Percentiles rank a stretch among this genome's conserved stretches.
Conservation (phyloP, 2,113 vertebrate species). For the Gymnocephalus cernua region DNA sequence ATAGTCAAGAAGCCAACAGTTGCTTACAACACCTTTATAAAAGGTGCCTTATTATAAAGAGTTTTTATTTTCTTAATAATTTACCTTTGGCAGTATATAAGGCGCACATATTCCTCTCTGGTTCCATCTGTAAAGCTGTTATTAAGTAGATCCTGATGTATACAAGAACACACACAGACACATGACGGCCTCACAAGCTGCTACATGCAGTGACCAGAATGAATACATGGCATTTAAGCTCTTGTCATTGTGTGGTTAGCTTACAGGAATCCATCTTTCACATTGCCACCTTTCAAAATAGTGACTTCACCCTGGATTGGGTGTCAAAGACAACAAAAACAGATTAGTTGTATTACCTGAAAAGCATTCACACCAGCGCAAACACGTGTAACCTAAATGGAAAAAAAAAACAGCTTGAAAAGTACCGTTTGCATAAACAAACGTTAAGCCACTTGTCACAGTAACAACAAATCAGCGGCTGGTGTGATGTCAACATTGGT, state of each 20-base stretch:
- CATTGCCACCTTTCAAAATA: constrained; percentile 75
- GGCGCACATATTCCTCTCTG: neutral
- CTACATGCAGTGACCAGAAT: constrained; percentile 82
- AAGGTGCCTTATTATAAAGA: neutral
- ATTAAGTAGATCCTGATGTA: constrained; percentile 45
- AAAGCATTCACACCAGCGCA: constrained; percentile 53
- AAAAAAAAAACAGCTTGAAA: constrained; percentile 9
- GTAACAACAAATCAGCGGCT: neutral
- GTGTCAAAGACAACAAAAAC: constrained; percentile 79
- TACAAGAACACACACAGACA: constrained; percentile 14
- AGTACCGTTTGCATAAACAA: constrained; percentile 33
- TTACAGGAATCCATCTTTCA: constrained; percentile 85
- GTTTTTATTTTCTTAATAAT: neutral
- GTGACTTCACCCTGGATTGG: constrained; percentile 74
- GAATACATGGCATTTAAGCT: constrained; percentile 85
- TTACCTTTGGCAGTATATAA: neutral
- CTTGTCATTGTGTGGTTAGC: constrained; percentile 88
- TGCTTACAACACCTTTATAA: neutral
- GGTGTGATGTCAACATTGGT: constrained; percentile 34
- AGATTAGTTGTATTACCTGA: constrained; percentile 80
- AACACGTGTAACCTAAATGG: constrained; percentile 43
- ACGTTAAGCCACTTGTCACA: constrained; percentile 31
- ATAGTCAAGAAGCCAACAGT: neutral
- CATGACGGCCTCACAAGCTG: constrained; percentile 78
- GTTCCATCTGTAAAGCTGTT: constrained; percentile 26